Base-by-base conservation (phyloP, 2,797 vertebrate species). In the Acanthiza pusilla region DNA sequence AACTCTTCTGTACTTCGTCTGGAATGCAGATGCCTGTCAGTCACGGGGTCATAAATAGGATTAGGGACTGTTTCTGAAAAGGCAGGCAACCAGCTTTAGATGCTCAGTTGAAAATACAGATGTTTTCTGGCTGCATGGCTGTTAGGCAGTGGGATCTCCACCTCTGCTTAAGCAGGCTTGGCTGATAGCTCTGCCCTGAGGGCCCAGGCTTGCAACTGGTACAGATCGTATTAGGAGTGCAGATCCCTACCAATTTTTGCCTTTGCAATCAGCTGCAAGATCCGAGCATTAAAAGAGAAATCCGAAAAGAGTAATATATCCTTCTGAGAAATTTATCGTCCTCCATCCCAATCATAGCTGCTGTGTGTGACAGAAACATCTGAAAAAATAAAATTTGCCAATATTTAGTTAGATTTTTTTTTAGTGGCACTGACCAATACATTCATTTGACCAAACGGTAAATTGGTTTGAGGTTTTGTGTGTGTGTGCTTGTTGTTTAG, bases 21-120 rank as follows among this genome's bases (percentile, higher is more conserved):
- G 95, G 94, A 96, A 95, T 94, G 95, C 94, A 97, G 91, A 96
- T 97, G 95, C 87, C 89, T 96, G 95, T 96, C 95, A 96, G 89
- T 96, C 95, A 96, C 5, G 2, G 61, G 88, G 86, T 95, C 88
- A 88, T 94, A 97, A 95, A 97, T 92, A 91, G 94, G 95, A 97
- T 97, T 97, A 96, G 70, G 43, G 43, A 25, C 40, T 80, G 57
- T 95, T 95, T 95, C 87, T 92, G 91, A 90, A 93, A 94, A 89
- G 73, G 42, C 82, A 81, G 76, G 50, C 73, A 88, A 85, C 81
- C 61, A 55, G 82, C 32, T 93, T 89, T 93, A 75, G 57, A 86
- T 72, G 79, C 61, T 89, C 50, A 40, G 72, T 72, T 68, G 85
- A 85, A 95, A 94, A 95, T 94, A 83, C 96, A 94, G 95, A 95